Evolutionary conservation across 1,140 invertebrate species (phyloP).

Genomic region (Drosophila setifemur): DNA sequence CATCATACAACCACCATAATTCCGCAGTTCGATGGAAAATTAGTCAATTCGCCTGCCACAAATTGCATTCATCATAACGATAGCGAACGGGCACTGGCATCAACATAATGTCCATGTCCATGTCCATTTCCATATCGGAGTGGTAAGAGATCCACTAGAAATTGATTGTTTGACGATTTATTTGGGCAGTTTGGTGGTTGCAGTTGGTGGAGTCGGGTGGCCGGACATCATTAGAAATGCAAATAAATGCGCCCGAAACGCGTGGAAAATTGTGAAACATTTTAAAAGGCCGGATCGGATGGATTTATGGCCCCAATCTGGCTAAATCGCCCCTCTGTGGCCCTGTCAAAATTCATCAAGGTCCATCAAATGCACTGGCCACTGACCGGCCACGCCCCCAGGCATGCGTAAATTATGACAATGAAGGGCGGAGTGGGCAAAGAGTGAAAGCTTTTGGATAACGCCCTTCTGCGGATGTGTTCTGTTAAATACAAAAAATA

Average conservation of each 20-base stretch:
- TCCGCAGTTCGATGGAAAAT: conserved; percentile 26
- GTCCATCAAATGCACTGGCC: conserved; percentile 47
- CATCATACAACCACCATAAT: background rate
- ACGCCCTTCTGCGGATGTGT: conserved; percentile 18
- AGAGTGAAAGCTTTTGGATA: conserved; percentile 69
- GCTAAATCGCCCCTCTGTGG: background rate
- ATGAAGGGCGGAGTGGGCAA: conserved; percentile 14
- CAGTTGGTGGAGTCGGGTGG: background rate
- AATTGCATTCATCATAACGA: conserved; percentile 47
- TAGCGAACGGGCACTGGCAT: conserved; percentile 12
- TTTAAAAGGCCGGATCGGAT: conserved; percentile 28
- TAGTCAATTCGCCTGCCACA: conserved; percentile 42
- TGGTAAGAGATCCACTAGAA: conserved; percentile 16
- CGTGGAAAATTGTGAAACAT: conserved; percentile 36
- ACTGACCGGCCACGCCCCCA: conserved; percentile 17
- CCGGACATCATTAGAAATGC: conserved; percentile 66
- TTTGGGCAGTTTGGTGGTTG: conserved; percentile 15
- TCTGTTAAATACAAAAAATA: too few relatives aligned
- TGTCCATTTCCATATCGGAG: background rate
- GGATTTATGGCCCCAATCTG: conserved; percentile 40
- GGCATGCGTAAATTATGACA: conserved; percentile 66
- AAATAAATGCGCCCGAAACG: conserved; percentile 46
- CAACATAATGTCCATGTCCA: conserved; percentile 39
- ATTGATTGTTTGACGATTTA: conserved; percentile 40
- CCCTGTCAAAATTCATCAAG: conserved; percentile 67